phyloP scores from a whole-genome alignment of 2,888 invertebrate genomes.

The Eupelmus urozonus region DNA sequence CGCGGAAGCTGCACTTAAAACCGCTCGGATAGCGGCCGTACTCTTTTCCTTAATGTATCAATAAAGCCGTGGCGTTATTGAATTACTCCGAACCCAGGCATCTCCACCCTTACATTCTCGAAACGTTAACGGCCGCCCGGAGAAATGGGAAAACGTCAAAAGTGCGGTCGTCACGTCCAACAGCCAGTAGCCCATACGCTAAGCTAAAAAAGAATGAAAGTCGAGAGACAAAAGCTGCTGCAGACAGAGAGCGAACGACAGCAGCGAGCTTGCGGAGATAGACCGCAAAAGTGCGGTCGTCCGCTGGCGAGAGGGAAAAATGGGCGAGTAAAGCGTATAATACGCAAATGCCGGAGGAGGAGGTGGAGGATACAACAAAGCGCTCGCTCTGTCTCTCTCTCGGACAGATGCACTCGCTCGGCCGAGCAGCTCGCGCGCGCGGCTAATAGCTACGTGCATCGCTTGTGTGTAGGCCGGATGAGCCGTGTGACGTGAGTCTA shows the following conservation, averaged over 20 bases:
- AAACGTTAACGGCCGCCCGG: no score
- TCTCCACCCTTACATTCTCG: no score
- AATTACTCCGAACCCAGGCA: no score
- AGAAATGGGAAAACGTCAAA: conserved; percentile 26
- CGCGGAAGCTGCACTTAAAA: no score
- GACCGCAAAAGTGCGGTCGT: conserved; percentile 39
- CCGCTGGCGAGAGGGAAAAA: no score
- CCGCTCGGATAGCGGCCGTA: no score
- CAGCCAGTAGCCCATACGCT: conserved; percentile 5
- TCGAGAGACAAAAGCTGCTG: not conserved
- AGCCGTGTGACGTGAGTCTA: not conserved
- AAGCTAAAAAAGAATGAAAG: not conserved
- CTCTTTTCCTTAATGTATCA: no score
- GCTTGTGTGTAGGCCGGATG: conserved; percentile 11
- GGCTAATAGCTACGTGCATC: conserved; percentile 36
- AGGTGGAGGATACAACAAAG: conserved; percentile 22
- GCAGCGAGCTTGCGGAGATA: conserved; percentile 8
- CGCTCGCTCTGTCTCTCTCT: no score
- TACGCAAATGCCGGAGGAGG: conserved; percentile 29
- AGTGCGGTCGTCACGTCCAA: conserved; percentile 13
- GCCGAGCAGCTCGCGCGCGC: no score
- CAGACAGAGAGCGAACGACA: conserved; percentile 1
- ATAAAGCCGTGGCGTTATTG: no score
- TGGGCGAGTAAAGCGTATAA: no score
- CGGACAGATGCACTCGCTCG: conserved; percentile 36